Conservation (phyloP, 2,888 invertebrate species). For the Conistra vaccinii region DNA sequence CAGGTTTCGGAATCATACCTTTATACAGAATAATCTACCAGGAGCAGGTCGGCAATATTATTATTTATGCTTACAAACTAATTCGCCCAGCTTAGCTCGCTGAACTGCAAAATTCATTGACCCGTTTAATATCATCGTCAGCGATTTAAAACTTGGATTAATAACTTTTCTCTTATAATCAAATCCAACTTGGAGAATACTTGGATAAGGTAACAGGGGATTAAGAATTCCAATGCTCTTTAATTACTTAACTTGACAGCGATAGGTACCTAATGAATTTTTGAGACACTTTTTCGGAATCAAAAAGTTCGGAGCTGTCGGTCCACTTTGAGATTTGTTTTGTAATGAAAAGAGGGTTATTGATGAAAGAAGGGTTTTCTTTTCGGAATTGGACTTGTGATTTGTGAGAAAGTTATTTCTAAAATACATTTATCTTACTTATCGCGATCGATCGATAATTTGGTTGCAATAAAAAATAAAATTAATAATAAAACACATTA, state of each 20-base stretch:
- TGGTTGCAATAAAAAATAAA: no score
- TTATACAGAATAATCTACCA: background rate
- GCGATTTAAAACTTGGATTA: constrained; percentile 81
- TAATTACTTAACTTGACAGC: constrained; percentile 81
- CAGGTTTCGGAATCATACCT: no score
- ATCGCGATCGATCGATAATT: background rate
- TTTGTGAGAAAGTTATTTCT: background rate
- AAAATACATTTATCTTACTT: background rate
- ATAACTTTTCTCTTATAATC: constrained; percentile 80
- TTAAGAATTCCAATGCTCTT: constrained; percentile 73
- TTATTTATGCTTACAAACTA: constrained; percentile 57
- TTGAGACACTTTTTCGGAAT: constrained; percentile 59
- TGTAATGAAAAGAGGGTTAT: constrained; percentile 40
- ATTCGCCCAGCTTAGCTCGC: constrained; percentile 66
- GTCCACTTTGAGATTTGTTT: constrained; percentile 53
- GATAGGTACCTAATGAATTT: constrained; percentile 70
- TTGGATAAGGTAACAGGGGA: constrained; percentile 70
- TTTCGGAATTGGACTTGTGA: constrained; percentile 2
- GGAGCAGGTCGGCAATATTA: constrained; percentile 19
- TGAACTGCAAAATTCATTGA: constrained; percentile 79
- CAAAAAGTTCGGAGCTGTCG: constrained; percentile 57
- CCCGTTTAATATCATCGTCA: constrained; percentile 71
- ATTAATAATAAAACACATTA: no score
- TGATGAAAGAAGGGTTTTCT: constrained; percentile 18
- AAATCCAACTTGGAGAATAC: constrained; percentile 78